These are phyloP conservation scores for Myrmophylax atrothorax DNA, from an alignment of 2,113 vertebrate species.

Conservation along the genomic window DNA sequence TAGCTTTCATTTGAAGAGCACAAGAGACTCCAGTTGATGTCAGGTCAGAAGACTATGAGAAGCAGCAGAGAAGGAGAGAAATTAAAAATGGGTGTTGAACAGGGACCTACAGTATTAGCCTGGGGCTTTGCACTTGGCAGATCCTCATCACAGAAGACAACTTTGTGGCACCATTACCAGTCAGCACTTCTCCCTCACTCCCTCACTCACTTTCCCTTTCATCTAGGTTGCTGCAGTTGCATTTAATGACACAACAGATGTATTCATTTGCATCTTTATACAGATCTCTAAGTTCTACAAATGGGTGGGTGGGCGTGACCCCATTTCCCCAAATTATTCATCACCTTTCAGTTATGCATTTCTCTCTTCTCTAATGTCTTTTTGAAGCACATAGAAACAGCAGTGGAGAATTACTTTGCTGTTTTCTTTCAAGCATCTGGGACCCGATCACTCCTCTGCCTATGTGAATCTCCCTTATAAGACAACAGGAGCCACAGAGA, in stretches of 20 bases:
- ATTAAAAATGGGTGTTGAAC: background rate
- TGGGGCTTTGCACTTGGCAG: slow-evolving; percentile 24
- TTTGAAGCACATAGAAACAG: background rate
- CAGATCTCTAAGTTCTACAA: slow-evolving; percentile 63
- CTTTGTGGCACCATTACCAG: slow-evolving; percentile 37
- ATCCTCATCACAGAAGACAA: slow-evolving; percentile 41
- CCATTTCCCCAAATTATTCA: slow-evolving; percentile 65
- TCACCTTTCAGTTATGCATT: slow-evolving; percentile 54
- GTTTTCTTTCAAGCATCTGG: background rate
- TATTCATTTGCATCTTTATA: slow-evolving; percentile 70
- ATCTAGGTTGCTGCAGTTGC: slow-evolving; percentile 63
- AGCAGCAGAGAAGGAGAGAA: background rate
- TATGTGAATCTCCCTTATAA: background rate
- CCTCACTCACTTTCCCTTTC: slow-evolving; percentile 45
- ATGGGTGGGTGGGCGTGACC: slow-evolving; percentile 61
- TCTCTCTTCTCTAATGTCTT: slow-evolving; percentile 24
- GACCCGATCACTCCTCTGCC: rapidly evolving
- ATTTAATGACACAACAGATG: slow-evolving; percentile 71
- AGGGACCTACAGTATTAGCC: background rate
- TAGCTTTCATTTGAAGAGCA: background rate
- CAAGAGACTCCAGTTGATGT: background rate
- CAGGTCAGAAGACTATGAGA: background rate
- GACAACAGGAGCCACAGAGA: background rate
- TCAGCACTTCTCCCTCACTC: slow-evolving; percentile 50
- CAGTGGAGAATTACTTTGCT: background rate